phyloP scores from a whole-genome alignment of 2,797 vertebrate species.

The Pterois miles region DNA sequence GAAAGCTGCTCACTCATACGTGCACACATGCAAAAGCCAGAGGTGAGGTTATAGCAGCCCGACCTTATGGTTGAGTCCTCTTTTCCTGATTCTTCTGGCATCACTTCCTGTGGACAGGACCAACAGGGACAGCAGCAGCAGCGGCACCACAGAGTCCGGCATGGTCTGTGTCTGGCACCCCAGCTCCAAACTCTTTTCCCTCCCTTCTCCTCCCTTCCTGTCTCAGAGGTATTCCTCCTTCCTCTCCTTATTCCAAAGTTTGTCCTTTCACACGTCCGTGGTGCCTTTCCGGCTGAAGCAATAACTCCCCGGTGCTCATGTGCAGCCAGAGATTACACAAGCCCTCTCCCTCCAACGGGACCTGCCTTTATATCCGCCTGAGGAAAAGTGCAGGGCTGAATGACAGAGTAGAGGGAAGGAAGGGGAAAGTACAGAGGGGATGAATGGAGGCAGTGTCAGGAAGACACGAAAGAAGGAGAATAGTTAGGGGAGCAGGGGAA shows the following conservation, averaged over 20 bases:
- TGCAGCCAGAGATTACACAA: constrained; percentile 71
- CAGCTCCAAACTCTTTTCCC: constrained; percentile 21
- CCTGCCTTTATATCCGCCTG: constrained; percentile 62
- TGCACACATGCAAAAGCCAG: constrained; percentile 4
- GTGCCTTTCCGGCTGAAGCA: constrained; percentile 42
- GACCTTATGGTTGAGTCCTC: constrained; percentile 84
- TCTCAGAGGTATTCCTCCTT: constrained; percentile 33
- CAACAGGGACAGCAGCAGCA: constrained; percentile 77
- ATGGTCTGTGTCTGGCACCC: constrained; percentile 65
- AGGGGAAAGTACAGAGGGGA: constrained; percentile 43
- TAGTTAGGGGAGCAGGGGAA: constrained; percentile 38
- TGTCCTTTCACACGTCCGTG: neutral
- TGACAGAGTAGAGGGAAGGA: constrained; percentile 46
- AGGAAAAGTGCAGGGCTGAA: constrained; percentile 59
- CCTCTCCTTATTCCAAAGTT: constrained; percentile 13
- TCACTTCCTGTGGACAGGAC: constrained; percentile 73
- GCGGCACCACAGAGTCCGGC: constrained; percentile 63
- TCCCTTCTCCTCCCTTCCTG: constrained; percentile 16
- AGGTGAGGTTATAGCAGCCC: constrained; percentile 40
- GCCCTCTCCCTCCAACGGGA: constrained; percentile 58
- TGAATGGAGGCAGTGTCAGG: constrained; percentile 53
- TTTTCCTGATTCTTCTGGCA: constrained; percentile 78
- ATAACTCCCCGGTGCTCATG: constrained; percentile 54
- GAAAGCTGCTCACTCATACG: neutral
- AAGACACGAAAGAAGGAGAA: constrained; percentile 41